Evolutionary conservation across 2,888 invertebrate genomes (phyloP).

Genomic region (Anagyrus pseudococci): DNA sequence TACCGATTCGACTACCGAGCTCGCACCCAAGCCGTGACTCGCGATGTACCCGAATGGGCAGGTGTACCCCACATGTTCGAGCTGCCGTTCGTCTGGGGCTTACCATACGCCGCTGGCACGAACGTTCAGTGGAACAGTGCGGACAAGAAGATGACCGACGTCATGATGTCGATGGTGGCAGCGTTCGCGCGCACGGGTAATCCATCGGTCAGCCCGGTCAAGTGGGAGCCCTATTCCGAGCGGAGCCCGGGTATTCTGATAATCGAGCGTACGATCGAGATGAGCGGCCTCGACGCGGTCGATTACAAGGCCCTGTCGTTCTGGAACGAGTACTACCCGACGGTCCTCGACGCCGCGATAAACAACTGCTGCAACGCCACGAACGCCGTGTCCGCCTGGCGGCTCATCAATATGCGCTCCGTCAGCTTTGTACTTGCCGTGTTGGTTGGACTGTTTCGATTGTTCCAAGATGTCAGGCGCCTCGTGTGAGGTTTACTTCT

Average conservation of each 20-base stretch:
- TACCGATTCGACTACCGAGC: conserved; percentile 79
- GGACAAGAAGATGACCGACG: conserved; percentile 80
- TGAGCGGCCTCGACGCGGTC: conserved; percentile 72
- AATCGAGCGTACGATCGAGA: conserved; percentile 79
- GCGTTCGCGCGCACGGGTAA: conserved; percentile 79
- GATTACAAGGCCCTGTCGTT: conserved; percentile 82
- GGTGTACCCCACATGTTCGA: conserved; percentile 84
- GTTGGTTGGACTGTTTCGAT: background rate
- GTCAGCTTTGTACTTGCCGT: background rate
- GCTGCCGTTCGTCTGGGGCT: conserved; percentile 81
- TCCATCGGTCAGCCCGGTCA: conserved; percentile 65
- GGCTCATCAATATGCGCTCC: background rate
- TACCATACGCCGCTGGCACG: conserved; percentile 70
- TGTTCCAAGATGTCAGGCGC: background rate
- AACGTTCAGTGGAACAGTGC: conserved; percentile 73
- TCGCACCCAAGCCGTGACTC: conserved; percentile 69
- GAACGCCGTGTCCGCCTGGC: conserved; percentile 22
- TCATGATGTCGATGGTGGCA: conserved; percentile 81
- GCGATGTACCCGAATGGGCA: conserved; percentile 78
- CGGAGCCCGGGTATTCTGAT: conserved; percentile 73
- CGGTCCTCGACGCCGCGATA: conserved; percentile 74
- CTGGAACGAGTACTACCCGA: conserved; percentile 86
- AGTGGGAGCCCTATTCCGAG: conserved; percentile 76
- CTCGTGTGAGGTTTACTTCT: background rate
- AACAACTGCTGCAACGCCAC: conserved; percentile 74